A percentile compares a stretch with the other conserved stretches of the same genome.
These are phyloP conservation scores for Scolopax mira DNA, from an alignment of 2,113 vertebrate genomes.

Conservation along the genomic window DNA sequence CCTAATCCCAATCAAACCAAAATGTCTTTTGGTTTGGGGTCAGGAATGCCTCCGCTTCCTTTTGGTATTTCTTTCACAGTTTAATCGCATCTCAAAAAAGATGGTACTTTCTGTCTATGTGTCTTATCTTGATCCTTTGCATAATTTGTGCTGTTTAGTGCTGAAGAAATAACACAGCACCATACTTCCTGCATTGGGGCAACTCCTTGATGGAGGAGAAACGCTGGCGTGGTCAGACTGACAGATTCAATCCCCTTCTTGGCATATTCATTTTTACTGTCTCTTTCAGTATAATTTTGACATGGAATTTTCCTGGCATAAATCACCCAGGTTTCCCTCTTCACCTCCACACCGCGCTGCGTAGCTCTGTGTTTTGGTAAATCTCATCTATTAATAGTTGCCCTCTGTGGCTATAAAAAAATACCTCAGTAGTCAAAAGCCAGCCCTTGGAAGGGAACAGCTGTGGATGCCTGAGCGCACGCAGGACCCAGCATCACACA, in stretches of 20 bases:
- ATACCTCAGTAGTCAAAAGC: slow-evolving; percentile 48
- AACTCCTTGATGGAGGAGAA: not conserved
- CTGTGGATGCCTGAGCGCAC: slow-evolving; percentile 34
- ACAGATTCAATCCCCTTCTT: slow-evolving; percentile 28
- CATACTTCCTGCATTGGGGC: not conserved
- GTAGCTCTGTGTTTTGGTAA: slow-evolving; percentile 38
- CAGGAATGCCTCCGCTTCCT: not conserved
- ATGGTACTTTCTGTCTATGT: not conserved
- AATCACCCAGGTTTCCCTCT: slow-evolving; percentile 40
- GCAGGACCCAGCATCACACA: not conserved
- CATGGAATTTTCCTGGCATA: slow-evolving; percentile 60
- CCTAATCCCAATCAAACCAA: slow-evolving; percentile 49
- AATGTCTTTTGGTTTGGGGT: slow-evolving; percentile 10
- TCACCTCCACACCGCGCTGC: not conserved
- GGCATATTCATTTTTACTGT: not conserved
- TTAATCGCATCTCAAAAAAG: not conserved
- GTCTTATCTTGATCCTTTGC: slow-evolving; percentile 8
- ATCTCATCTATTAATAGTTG: slow-evolving; percentile 59
- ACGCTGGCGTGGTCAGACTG: not conserved
- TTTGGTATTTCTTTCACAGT: not conserved
- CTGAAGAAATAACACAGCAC: slow-evolving; percentile 23
- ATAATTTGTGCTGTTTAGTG: not conserved
- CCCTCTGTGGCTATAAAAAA: slow-evolving; percentile 66
- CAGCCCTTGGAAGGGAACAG: slow-evolving; percentile 46
- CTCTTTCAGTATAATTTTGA: slow-evolving; percentile 7